Evolutionary conservation across 2,888 invertebrate species (phyloP).

Genomic region (Cremastinae sp.): DNA sequence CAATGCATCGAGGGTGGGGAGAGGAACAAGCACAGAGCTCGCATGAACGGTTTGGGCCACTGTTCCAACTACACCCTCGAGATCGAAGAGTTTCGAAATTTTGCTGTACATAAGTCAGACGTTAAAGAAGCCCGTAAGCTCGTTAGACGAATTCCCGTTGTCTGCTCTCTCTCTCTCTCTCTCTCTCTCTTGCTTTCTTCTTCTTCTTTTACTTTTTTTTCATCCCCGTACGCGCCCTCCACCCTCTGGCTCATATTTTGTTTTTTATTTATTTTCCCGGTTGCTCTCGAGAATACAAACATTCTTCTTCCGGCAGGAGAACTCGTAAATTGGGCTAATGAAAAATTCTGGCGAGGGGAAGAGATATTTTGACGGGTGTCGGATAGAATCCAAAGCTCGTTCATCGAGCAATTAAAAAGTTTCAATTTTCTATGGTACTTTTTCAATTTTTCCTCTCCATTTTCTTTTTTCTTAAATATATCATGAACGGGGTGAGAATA

Average conservation of each 20-base stretch:
- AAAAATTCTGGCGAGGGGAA: too few relatives aligned
- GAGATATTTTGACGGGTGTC: not conserved
- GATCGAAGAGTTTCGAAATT: conserved; percentile 55
- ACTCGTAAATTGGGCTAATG: too few relatives aligned
- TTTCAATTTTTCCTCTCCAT: not conserved
- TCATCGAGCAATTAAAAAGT: not conserved
- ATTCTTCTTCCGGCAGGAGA: not conserved
- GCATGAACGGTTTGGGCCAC: conserved; percentile 52
- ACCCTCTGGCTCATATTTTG: conserved; percentile 4
- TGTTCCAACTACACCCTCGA: conserved; percentile 53
- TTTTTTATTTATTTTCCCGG: not conserved
- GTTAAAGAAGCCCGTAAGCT: conserved; percentile 35
- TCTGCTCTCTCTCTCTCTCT: not conserved
- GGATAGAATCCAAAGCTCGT: not conserved
- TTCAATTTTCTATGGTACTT: conserved; percentile 3
- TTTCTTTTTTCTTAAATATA: not conserved
- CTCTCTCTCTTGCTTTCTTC: conserved; percentile 9
- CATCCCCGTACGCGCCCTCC: too few relatives aligned
- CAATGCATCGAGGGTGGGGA: conserved; percentile 16
- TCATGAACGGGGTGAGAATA: too few relatives aligned
- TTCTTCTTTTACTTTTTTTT: not conserved
- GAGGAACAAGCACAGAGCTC: conserved; percentile 16
- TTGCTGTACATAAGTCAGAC: conserved; percentile 25
- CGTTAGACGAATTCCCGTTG: conserved; percentile 36
- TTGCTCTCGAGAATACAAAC: not conserved